These are phyloP conservation scores for Helicolenus hilgendorfi DNA, from an alignment of 2,797 vertebrate species.

Conservation along the genomic window DNA sequence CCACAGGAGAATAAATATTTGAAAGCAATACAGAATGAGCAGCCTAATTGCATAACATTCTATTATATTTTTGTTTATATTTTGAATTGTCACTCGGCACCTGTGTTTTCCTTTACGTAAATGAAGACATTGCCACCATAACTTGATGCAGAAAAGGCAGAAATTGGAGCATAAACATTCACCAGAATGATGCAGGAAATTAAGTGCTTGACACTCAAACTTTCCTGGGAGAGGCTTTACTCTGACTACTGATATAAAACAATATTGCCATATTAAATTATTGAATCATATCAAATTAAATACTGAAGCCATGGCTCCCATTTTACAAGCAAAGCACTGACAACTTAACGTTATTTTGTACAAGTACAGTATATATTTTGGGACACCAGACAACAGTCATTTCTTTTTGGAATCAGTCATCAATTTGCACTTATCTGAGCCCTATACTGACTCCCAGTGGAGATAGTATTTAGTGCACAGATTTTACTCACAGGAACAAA, in stretches of 20 bases:
- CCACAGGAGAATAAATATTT: too few species aligned
- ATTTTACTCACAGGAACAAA: neutral
- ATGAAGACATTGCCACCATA: too few species aligned
- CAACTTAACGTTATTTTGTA: neutral
- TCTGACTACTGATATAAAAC: neutral
- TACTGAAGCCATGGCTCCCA: neutral
- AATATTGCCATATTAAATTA: neutral
- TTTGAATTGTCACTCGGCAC: too few species aligned
- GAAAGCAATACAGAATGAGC: too few species aligned
- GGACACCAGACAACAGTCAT: neutral
- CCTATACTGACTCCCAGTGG: constrained; percentile 67
- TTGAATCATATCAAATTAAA: too few species aligned
- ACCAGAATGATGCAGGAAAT: too few species aligned
- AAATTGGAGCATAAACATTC: too few species aligned
- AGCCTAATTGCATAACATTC: too few species aligned
- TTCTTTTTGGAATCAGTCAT: neutral
- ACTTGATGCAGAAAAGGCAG: too few species aligned
- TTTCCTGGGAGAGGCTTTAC: neutral
- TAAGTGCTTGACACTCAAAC: neutral
- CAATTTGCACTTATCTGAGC: neutral
- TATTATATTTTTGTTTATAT: too few species aligned
- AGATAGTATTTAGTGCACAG: neutral
- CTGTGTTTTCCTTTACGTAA: too few species aligned
- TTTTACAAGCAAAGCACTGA: too few species aligned
- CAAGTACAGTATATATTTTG: neutral